Percentiles rank a stretch among this genome's conserved stretches.
phyloP scores from a whole-genome alignment of 1,140 invertebrate genomes.

The Eufriesea mexicana region DNA sequence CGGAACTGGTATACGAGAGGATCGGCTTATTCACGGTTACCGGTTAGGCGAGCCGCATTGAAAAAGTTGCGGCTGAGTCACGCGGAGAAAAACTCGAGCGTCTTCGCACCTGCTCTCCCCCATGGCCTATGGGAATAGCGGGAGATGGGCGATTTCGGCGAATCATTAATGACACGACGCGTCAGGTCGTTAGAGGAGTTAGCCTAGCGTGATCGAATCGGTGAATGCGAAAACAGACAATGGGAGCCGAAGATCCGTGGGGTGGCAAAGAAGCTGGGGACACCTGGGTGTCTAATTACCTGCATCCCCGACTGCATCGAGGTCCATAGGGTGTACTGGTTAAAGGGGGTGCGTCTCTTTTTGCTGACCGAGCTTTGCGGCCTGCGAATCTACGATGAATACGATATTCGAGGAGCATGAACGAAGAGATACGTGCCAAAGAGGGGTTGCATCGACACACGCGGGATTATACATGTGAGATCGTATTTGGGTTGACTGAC shows the following conservation, averaged over 20 bases:
- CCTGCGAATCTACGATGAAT: not conserved
- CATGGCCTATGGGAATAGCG: not conserved
- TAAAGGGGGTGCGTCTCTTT: no score
- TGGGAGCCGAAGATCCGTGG: slow-evolving; percentile 44
- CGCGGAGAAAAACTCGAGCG: not conserved
- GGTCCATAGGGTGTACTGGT: not conserved
- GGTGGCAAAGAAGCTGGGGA: slow-evolving; percentile 57
- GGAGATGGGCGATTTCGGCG: slow-evolving; percentile 61
- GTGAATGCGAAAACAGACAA: slow-evolving; percentile 74
- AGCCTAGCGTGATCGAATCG: slow-evolving; percentile 74
- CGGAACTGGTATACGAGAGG: slow-evolving; percentile 13
- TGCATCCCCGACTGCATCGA: not conserved
- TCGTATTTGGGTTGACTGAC: no score
- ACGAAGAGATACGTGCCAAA: no score
- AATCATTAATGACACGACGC: slow-evolving; percentile 73
- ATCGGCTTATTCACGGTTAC: slow-evolving; percentile 33
- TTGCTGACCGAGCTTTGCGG: no score
- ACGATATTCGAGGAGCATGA: not conserved
- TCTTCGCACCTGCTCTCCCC: slow-evolving; percentile 50
- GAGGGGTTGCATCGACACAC: no score
- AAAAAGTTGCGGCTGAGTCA: slow-evolving; percentile 50
- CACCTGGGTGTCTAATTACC: slow-evolving; percentile 72
- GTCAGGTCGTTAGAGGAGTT: slow-evolving; percentile 75
- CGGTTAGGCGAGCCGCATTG: slow-evolving; percentile 28
- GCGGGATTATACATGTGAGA: no score